Evolutionary conservation across 2,888 invertebrate species (phyloP).

Genomic region (Biston stratarius): DNA sequence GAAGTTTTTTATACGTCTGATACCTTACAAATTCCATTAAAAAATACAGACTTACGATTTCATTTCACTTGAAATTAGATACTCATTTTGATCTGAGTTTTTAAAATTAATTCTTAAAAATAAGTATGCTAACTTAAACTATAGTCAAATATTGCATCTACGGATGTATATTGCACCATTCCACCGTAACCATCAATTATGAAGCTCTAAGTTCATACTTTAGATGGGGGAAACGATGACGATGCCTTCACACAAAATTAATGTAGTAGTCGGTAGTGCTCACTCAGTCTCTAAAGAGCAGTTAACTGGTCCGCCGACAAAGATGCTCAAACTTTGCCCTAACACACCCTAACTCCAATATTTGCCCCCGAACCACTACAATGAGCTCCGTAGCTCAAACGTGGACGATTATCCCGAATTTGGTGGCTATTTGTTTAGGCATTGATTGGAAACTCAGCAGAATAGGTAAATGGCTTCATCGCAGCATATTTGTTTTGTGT

Average conservation of each 20-base stretch:
- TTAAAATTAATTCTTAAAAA: too few relatives aligned
- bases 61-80: too few relatives aligned
- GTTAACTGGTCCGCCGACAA: slow-evolving; percentile 57
- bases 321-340: slow-evolving; percentile 59
- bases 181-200: slow-evolving; percentile 26
- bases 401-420: slow-evolving; percentile 27
- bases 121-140: neutral
- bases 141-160: neutral
- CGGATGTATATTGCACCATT: neutral
- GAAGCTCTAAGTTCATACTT: slow-evolving; percentile 17
- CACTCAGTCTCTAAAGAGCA: slow-evolving; percentile 49
- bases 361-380: slow-evolving; percentile 45
- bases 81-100: too few relatives aligned
- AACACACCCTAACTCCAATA: slow-evolving; percentile 33
- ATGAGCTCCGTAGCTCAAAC: slow-evolving; percentile 20
- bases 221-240: slow-evolving; percentile 1
- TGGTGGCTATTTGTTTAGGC: slow-evolving; percentile 44
- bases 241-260: slow-evolving; percentile 15
- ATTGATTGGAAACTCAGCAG: slow-evolving; percentile 41
- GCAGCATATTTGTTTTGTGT: slow-evolving; percentile 24
- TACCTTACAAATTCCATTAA: too few relatives aligned
- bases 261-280: slow-evolving; percentile 11
- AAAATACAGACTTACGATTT: too few relatives aligned
- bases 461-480: slow-evolving; percentile 28
- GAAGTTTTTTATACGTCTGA: too few relatives aligned